These are phyloP conservation scores for Verasper variegatus DNA, from an alignment of 2,113 vertebrate genomes.

Conservation along the genomic window DNA sequence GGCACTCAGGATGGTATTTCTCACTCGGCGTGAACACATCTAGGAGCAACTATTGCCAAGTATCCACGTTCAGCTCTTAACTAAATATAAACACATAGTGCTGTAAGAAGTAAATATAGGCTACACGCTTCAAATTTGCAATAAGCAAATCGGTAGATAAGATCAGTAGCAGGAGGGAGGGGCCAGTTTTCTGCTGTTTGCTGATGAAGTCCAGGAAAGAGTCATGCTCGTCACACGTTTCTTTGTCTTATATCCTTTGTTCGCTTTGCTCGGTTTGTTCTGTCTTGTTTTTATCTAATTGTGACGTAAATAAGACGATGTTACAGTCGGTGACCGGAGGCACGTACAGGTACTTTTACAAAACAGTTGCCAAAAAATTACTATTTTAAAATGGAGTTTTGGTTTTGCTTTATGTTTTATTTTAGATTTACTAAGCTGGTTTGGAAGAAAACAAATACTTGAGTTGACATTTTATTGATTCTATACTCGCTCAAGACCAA, in stretches of 20 bases:
- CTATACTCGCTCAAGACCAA: conserved; percentile 27
- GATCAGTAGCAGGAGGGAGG: conserved; percentile 24
- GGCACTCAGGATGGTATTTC: background rate
- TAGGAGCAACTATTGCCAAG: conserved; percentile 57
- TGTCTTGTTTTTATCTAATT: conserved; percentile 10
- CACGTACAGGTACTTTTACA: conserved; percentile 3
- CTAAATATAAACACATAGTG: conserved; percentile 7
- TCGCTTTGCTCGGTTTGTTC: conserved; percentile 13
- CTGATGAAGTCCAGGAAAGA: conserved; percentile 16
- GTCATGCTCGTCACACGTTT: conserved; percentile 43
- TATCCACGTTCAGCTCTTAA: conserved; percentile 24
- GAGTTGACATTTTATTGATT: conserved; percentile 54
- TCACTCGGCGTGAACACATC: conserved; percentile 2
- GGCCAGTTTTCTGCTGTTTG: conserved; percentile 1
- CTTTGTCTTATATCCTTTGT: conserved; percentile 10
- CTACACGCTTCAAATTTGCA: conserved; percentile 17
- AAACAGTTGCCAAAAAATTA: conserved; percentile 41
- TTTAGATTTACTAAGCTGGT: conserved; percentile 16
- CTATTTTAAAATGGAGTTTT: background rate
- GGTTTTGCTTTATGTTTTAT: conserved; percentile 20
- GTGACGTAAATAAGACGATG: conserved; percentile 3
- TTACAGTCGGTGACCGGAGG: background rate
- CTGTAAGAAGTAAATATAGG: conserved; percentile 24
- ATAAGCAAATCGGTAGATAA: conserved; percentile 4
- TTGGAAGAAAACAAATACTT: background rate